These are phyloP conservation scores for Solen grandis DNA, from an alignment of 1,140 invertebrate genomes.

Conservation along the genomic window DNA sequence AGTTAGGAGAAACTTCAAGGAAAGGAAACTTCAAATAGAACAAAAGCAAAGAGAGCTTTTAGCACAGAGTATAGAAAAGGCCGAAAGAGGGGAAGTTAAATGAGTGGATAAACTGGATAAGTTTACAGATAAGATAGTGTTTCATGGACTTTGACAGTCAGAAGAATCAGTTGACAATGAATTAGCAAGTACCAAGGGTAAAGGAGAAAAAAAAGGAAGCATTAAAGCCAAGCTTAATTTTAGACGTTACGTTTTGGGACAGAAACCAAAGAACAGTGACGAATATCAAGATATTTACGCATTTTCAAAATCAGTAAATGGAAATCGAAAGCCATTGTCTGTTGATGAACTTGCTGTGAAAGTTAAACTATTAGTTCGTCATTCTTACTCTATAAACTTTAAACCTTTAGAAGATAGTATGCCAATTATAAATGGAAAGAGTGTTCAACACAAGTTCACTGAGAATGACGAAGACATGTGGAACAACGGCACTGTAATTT, in stretches of 20 bases:
- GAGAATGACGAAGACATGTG: background rate
- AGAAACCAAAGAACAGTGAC: background rate
- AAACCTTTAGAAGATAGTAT: background rate
- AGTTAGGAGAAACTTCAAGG: background rate
- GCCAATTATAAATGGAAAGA: background rate
- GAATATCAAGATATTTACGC: background rate
- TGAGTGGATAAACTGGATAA: background rate
- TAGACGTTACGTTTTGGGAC: too few species aligned
- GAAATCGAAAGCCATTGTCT: background rate
- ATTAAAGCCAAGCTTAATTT: too few species aligned
- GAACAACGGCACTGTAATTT: background rate
- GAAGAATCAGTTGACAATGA: too few species aligned
- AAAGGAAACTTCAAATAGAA: constrained; percentile 6
- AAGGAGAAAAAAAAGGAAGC: too few species aligned
- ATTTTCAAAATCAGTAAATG: background rate
- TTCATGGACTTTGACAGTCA: too few species aligned
- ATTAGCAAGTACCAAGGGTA: too few species aligned
- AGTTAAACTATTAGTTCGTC: background rate
- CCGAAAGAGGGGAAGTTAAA: background rate
- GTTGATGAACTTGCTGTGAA: background rate
- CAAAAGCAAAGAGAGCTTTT: background rate
- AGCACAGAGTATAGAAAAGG: constrained; percentile 1
- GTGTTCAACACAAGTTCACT: background rate
- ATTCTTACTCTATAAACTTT: background rate
- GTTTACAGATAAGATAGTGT: constrained; percentile 5